Base-by-base conservation (phyloP, 1,140 invertebrate genomes). In the Nasonia longicornis region DNA sequence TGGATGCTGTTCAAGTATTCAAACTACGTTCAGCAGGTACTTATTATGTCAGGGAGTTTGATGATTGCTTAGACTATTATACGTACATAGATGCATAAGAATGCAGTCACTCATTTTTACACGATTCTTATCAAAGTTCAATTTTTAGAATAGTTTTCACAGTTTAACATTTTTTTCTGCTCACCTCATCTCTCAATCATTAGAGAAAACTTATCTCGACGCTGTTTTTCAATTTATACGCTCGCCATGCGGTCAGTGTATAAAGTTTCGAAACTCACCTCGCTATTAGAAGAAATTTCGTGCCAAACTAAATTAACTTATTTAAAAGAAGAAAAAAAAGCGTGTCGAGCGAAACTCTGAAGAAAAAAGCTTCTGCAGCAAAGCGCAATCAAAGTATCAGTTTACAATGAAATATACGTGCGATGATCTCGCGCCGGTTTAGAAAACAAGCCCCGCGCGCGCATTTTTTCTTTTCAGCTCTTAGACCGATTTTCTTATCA, bases 1-100 rank as follows among this genome's bases (percentile, higher is more conserved):
- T 77, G 66, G 74, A 81, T 77, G 16, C 14, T 64, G 35, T 77
- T 81, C 66, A 81, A 81, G 22, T 76, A 76, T 81, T 81, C 26
- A 58, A 81, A 76, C 42, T 58, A 42, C 20, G n/a, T 69, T 75
- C 58, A 81, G 29, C 48, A 76, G 58, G 38, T 22, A 67, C n/a
- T 38, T 67, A 63, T 77, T 71, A 81, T 77, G 52, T 77, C 67
- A 81, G 31, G 11, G 29, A 22, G 66, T 63, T 81, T 67, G 48
- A 71, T 64, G 73, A 81, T 81, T 81, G 58, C 11, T 76, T 67
- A 70, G 42, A 74, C 73, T 74, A 35, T 26, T 38, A 20, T 72
- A 52, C 58, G 16, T 79, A 52, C 38, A 16, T 79, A 63, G 64
- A 66, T 22, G 52, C 70, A 3, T 38, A 77, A 3, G 42, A 42